These are phyloP conservation scores for Drosophila setosimentum DNA, from an alignment of 2,888 invertebrate species.

Conservation along the genomic window DNA sequence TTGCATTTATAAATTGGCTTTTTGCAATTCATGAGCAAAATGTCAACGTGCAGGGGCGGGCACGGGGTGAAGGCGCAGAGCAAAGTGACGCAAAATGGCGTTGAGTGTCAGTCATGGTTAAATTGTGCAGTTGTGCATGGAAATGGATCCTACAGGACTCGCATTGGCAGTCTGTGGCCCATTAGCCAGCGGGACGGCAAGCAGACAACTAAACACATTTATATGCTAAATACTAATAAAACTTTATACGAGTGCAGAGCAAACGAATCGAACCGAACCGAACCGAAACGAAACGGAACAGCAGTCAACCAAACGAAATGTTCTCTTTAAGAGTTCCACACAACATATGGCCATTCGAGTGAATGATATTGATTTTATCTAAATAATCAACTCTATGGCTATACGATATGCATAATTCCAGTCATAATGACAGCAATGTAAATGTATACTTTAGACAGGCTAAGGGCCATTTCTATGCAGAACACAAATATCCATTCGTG, in stretches of 20 bases:
- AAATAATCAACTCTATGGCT: constrained; percentile 12
- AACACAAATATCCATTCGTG: background rate
- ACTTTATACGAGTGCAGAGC: constrained; percentile 34
- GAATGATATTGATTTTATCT: constrained; percentile 19
- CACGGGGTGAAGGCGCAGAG: background rate
- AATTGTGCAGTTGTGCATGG: constrained; percentile 77
- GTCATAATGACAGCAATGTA: constrained; percentile 8
- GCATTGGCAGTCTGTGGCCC: constrained; percentile 42
- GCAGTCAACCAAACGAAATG: background rate
- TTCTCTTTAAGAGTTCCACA: background rate
- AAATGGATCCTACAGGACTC: constrained; percentile 70
- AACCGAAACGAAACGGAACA: background rate
- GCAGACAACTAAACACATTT: constrained; percentile 63
- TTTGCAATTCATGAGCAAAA: constrained; percentile 76
- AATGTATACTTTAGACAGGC: background rate
- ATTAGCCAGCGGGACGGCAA: constrained; percentile 34
- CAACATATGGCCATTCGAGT: constrained; percentile 34
- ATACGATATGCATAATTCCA: constrained; percentile 6
- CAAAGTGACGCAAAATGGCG: constrained; percentile 46
- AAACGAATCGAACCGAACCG: background rate
- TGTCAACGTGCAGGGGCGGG: constrained; percentile 44
- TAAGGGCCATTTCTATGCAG: background rate
- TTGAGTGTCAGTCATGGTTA: constrained; percentile 52
- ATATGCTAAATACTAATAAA: constrained; percentile 70
- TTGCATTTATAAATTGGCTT: constrained; percentile 82